Evolutionary conservation across 2,888 invertebrate genomes (phyloP), one percentile per base, ranked within the genome.

Genomic region (Steinernema hermaphroditum): DNA sequence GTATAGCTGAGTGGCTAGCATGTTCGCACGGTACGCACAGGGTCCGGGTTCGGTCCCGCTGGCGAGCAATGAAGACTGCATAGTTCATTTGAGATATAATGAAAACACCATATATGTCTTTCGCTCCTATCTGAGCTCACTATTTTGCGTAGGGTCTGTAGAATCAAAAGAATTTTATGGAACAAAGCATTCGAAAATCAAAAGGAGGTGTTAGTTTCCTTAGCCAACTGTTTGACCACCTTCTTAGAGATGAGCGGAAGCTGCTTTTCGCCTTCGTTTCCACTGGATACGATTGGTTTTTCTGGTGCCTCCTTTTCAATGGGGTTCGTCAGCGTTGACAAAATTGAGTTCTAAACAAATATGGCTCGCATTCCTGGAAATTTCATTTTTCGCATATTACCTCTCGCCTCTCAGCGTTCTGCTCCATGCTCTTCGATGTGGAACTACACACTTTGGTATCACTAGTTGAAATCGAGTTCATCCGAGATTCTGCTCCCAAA

Each of bases 81-180:
- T 62, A 62, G 62, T 62, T 62, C 62, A 62, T 24, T 16, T 29
- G 62, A 62, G 27, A 16, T 16, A 27, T 62, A 27, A 29, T 62
- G 29, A 62, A 22, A 29, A 32, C 16, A 29, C 32, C 29, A 62
- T 32, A 27, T 62, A 62, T 37, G 62, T 62, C 62, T 62, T 62
- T 62, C 62, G 34, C 62, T 34, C 62, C 62, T 62, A 62, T 62
- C 62, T 62, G 29, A 62, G 29, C 32, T 29, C 62, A 32, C 62
- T 12, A 16, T 62, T 32, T 62, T 62, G 16, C 19, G 46, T 41
- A 41, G 14, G 8, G 8, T 41, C 41, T 8, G 41, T 41, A 41
- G 9, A 41, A 41, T 41, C 41, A 41, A 8, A 8, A 41, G 41
- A 12, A n/a, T n/a, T n/a, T n/a, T n/a, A 12, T 41, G 8, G 41